Percentiles rank a stretch among this genome's conserved stretches.
These are phyloP conservation scores for Selenia dentaria DNA, from an alignment of 2,888 invertebrate genomes.

Conservation along the genomic window DNA sequence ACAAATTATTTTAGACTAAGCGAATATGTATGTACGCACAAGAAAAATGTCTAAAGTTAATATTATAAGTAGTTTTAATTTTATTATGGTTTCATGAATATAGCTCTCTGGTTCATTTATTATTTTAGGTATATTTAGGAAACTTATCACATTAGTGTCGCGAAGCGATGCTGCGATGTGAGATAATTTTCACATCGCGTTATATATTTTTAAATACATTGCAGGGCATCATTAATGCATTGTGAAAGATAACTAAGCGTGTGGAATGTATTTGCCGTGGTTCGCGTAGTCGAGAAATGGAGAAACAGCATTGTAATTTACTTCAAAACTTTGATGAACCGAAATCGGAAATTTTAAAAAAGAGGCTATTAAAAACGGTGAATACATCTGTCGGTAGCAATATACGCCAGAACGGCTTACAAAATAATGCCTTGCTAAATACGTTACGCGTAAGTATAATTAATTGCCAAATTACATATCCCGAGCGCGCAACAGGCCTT, in stretches of 20 bases:
- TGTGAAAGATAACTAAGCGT: slow-evolving; percentile 66
- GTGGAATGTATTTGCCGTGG: slow-evolving; percentile 69
- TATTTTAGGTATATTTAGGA: too few species aligned
- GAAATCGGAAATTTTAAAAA: slow-evolving; percentile 80
- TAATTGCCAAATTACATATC: slow-evolving; percentile 32
- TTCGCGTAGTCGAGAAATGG: slow-evolving; percentile 73
- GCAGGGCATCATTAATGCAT: slow-evolving; percentile 70
- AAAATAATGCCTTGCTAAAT: slow-evolving; percentile 77
- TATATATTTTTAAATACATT: slow-evolving; percentile 77
- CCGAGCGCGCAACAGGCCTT: slow-evolving; percentile 36
- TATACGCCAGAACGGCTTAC: slow-evolving; percentile 62
- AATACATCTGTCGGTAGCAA: slow-evolving; percentile 57
- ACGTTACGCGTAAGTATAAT: slow-evolving; percentile 73
- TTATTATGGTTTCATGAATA: too few species aligned
- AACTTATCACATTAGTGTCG: slow-evolving; percentile 2
- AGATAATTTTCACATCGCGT: slow-evolving; percentile 61
- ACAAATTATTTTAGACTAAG: slow-evolving; percentile 74
- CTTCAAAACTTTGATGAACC: slow-evolving; percentile 82
- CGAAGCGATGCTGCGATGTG: slow-evolving; percentile 42
- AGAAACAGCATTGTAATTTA: slow-evolving; percentile 78
- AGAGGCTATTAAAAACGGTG: slow-evolving; percentile 75
- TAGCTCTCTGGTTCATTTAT: too few species aligned
- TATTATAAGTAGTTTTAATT: too few species aligned
- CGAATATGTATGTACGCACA: slow-evolving; percentile 72
- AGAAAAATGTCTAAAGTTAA: slow-evolving; percentile 55